A percentile compares a stretch with the other conserved stretches of the same genome.
Conservation (phyloP, 2,113 vertebrate genomes). For the Rousettus leschenaultii region DNA sequence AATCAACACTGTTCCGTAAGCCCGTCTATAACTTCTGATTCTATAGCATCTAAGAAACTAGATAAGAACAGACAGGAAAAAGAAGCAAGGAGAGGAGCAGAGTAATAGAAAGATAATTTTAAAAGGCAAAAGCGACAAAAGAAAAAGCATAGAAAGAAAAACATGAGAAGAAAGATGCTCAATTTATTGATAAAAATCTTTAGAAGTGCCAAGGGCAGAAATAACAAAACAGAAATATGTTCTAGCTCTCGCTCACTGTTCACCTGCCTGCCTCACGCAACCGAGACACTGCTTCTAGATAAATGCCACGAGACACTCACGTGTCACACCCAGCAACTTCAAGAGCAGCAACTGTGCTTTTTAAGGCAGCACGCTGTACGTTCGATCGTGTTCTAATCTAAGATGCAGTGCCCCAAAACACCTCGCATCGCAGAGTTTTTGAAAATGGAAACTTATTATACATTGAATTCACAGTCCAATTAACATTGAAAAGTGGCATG, state of each 20-base stretch:
- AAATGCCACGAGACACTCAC: not conserved
- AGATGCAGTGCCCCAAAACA: constrained; percentile 64
- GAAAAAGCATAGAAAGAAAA: not conserved
- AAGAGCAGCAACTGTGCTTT: constrained; percentile 52
- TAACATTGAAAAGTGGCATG: constrained; percentile 53
- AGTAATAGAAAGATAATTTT: not conserved
- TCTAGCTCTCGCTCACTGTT: not conserved
- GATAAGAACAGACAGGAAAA: not conserved
- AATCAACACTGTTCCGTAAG: not conserved
- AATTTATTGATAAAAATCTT: not conserved
- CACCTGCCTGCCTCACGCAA: not conserved
- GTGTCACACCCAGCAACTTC: not conserved
- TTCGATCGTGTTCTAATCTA: constrained; percentile 52
- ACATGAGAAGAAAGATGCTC: not conserved
- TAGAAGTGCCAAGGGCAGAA: not conserved
- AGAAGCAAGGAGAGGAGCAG: not conserved
- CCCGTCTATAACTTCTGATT: not conserved
- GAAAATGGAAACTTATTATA: constrained; percentile 70
- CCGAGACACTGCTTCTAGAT: not conserved
- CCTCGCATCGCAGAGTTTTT: constrained; percentile 43
- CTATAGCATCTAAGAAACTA: not conserved
- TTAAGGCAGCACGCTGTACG: constrained; percentile 20
- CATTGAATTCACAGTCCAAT: constrained; percentile 69
- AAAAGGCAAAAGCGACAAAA: not conserved
- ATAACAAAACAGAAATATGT: not conserved